Evolutionary conservation across 2,113 vertebrate genomes (phyloP), one percentile per base, ranked within the genome.

Genomic region (Sceloporus undulatus): DNA sequence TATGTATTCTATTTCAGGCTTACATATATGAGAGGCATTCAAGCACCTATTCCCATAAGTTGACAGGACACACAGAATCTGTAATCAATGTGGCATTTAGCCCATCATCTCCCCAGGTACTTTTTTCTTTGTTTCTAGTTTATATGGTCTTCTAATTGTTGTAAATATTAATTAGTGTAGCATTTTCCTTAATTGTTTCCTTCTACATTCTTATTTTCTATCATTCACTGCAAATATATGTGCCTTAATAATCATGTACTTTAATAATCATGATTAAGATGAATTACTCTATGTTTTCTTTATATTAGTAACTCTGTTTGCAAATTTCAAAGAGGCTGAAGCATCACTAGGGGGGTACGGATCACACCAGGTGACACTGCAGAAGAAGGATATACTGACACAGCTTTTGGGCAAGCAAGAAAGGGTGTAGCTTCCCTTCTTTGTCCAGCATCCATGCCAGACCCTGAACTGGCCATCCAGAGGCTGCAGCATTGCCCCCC

Each of bases 11-110:
- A 87, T 96, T 96, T 68, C 89, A 99, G 98, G 98, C 96, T 4
- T 98, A 98, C 18, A 19, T 99, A 74, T 98, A 98, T 82, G 98
- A 98, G 52, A 93, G 96, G 92, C 92, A 91, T 52, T 97, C 96
- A 66, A 97, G 96, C 92, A 97, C 95, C 59, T 98, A 96, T 94
- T 96, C 96, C 18, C 93, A 96, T 92, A 98, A 97, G 71, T 95
- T 98, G 34, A 89, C 96, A 0, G 96, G 97, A 91, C 97, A 98
- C 91, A 96, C 96, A 14, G 97, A 98, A 66, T 95, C 97, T 0
- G 96, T 99, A 73, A 94, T 95, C 21, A 95, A 88, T 34, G 98
- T 98, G 90, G 91, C 96, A 84, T 99, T 98, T 93, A 97, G 95
- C 93, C 98, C 98, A 0, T 96, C 97, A 3, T 94, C 83, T 73